Base-by-base conservation (phyloP, 2,113 vertebrate species). In the Gallinago jamesoni region DNA sequence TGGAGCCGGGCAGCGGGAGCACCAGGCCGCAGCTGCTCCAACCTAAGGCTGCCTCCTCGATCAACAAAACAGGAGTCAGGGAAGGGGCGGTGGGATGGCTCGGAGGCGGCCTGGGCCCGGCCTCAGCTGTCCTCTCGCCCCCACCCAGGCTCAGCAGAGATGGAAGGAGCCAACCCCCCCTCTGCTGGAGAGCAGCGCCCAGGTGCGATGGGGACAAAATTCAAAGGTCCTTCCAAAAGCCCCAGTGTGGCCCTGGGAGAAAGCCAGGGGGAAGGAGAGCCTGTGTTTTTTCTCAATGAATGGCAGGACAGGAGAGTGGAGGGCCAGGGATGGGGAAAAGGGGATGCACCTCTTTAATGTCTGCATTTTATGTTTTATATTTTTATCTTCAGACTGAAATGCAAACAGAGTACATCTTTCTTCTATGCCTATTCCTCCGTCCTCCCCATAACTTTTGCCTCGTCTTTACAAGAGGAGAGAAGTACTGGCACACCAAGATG, bases 21-120 rank as follows among this genome's bases (percentile, higher is more conserved):
- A 91, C 77, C 92, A 50, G 90, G 86, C 88, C 9, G 10, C 96
- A 96, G 96, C 96, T 97, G 96, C 94, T 95, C 59, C 92, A 50
- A 7, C 86, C 57, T 53, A 52, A 13, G 4, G 3, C 80, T 60
- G 24, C 66, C 69, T 62, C 89, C 77, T 37, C 1, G 4, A 8
- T 13, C 63, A 60, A 57, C 69, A 89, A 39, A 57, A 22, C 0
- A 0, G 50, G 31, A 53, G 52, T 35, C 10, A 4, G 59, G 48
- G 0, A 7, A 84, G 39, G 33, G 75, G n/a, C 73, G 50, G 72
- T 47, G 1, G 48, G 41, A 8, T 5, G 30, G 76, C 73, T 64
- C 9, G 4, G 33, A 39, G 39, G 55, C 12, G 0, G 76, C 57
- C 20, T 17, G n/a, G 48, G 24, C 35, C 43, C 0, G 0, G 39